Conservation (phyloP, 2,113 vertebrate species). For the Rallus limicola region DNA sequence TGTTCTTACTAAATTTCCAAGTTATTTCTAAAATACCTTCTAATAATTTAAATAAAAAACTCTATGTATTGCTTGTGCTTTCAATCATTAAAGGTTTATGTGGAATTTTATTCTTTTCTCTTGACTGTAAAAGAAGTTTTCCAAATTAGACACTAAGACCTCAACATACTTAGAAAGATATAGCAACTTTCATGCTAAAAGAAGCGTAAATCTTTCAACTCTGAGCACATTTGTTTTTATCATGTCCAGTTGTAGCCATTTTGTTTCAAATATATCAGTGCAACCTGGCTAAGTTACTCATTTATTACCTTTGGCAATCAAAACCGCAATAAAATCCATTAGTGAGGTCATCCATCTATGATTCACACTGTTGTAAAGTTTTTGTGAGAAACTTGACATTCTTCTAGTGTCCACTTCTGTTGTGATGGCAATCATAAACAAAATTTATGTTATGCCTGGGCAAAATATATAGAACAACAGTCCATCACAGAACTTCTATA, state of each 20-base stretch:
- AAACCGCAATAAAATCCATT: constrained; percentile 41
- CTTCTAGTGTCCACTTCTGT: not conserved
- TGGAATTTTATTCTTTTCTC: not conserved
- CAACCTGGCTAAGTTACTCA: not conserved
- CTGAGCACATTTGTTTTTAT: constrained; percentile 8
- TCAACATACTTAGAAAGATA: not conserved
- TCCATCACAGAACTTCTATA: not conserved
- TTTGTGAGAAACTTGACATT: not conserved
- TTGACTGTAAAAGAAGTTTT: not conserved
- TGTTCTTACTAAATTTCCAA: not conserved
- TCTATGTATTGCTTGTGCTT: not conserved
- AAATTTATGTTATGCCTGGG: not conserved
- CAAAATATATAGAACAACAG: not conserved
- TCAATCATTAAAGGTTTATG: not conserved
- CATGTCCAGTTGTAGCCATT: not conserved
- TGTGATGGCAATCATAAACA: not conserved
- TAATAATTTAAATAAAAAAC: not conserved
- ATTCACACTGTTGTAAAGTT: not conserved
- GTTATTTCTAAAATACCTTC: constrained; percentile 5
- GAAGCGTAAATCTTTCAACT: not conserved
- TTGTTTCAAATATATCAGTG: constrained; percentile 10
- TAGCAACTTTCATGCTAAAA: not conserved
- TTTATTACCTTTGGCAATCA: constrained; percentile 46
- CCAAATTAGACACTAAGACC: not conserved
- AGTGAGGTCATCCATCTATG: not conserved